Conservation (phyloP, 2,113 vertebrate species). For the Hippocampus comes region DNA sequence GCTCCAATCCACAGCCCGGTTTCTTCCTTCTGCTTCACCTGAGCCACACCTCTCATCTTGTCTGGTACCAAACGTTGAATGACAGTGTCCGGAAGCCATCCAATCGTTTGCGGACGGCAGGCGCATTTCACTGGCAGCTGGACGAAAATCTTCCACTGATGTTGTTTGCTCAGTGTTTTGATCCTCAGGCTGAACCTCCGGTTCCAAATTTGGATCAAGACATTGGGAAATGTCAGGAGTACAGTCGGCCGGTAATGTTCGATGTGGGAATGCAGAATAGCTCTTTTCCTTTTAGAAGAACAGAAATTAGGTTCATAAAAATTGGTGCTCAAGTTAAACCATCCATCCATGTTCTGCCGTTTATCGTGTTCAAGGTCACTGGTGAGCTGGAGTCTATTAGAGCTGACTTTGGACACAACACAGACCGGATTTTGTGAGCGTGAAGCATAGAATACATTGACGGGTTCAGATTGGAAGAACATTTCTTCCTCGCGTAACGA, state of each 20-base stretch:
- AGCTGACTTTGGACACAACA: neutral
- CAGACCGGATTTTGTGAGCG: neutral
- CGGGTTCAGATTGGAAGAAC: neutral
- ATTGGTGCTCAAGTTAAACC: neutral
- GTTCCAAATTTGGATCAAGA: constrained; percentile 18
- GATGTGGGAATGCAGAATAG: constrained; percentile 25
- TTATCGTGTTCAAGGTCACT: neutral
- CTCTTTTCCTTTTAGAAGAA: constrained; percentile 60
- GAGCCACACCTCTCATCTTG: constrained; percentile 17
- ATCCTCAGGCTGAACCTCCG: constrained; percentile 23
- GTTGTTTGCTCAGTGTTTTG: constrained; percentile 7
- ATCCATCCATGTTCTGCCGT: neutral
- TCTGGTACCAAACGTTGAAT: constrained; percentile 53
- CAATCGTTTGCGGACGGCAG: constrained; percentile 5
- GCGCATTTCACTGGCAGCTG: neutral
- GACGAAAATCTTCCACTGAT: constrained; percentile 16
- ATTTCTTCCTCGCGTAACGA: neutral
- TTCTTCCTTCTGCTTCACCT: constrained; percentile 8
- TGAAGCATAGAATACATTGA: neutral
- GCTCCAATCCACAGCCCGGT: constrained; percentile 12
- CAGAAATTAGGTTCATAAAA: neutral
- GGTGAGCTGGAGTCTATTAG: neutral
- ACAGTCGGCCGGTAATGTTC: constrained; percentile 27
- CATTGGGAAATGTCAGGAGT: constrained; percentile 27
- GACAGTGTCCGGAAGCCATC: constrained; percentile 56